Evolutionary conservation across 2,888 invertebrate species (phyloP), one percentile per base, ranked within the genome.

Genomic region (Cryptosula pallasiana): DNA sequence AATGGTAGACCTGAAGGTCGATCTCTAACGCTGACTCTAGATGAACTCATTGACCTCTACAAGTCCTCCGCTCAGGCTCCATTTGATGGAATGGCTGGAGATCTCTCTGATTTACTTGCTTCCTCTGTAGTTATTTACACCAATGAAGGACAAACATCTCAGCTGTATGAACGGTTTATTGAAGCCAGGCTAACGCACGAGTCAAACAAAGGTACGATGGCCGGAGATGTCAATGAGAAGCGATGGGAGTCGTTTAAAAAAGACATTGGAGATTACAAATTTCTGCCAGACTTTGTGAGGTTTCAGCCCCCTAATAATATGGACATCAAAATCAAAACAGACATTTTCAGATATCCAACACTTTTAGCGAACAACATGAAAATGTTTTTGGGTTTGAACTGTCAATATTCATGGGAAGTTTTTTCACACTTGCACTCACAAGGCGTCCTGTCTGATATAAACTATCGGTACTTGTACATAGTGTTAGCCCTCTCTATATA

Each of bases 11-110:
- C 5, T 5, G n/a, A 25, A 25, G 45, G 45, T 20, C 57, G 3
- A 25, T n/a, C n/a, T 57, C 57, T 57, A 5, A 57, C 57, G n/a
- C 57, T 57, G 5, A 57, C 57, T 9, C 9, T 57, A 57, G 57
- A 57, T 16, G n/a, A 57, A 23, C n/a, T 25, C 25, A 57, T 57
- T 9, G 25, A 57, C 13, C 57, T 57, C 57, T 57, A 57, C 57
- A 57, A 57, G 25, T 16, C 20, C 5, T 9, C 5, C 3, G n/a
- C 25, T 5, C 3, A 23, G 25, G 25, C 3, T 5, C 57, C 57
- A 57, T 5, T 23, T 16, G 57, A 25, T 57, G 57, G n/a, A n/a
- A n/a, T 25, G n/a, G n/a, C 57, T n/a, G n/a, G n/a, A 23, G 57
- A 57, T 57, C 5, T n/a, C 3, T 57, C 57, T 25, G 25, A 57